Base-by-base conservation (phyloP, 2,888 invertebrate genomes). In the Ormyrus thymus region DNA sequence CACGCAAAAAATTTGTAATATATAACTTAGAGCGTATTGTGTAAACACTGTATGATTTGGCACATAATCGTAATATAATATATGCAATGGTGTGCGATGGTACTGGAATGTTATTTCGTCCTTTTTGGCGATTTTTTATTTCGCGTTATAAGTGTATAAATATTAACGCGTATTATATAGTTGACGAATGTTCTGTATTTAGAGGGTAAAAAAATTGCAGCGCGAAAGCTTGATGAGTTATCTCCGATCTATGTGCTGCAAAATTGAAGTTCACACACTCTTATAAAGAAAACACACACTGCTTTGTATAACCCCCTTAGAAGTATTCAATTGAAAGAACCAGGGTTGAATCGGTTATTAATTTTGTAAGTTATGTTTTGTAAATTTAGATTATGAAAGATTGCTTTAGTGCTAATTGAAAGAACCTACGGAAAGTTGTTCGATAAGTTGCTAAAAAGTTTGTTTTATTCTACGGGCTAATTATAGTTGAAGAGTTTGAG, bases 281-380 rank as follows among this genome's bases (percentile, higher is more conserved):
- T 29, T 8, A 15, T 56, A 7, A 9, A 50, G 10, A 11, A 29
- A 29, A 29, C 29, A 29, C 29, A 29, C 29, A 29, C 29, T 62
- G 51, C 55, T 45, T 76, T 64, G 29, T 29, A 53, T n/a, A 48
- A 56, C 50, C 11, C 51, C 10, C 53, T 51, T 75, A 59, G 6
- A 15, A 11, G 13, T 64, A 10, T 55, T 7, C 1, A 62, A 53
- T 71, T 65, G 53, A 55, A 71, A 59, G 50, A 76, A 48, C 53
- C 51, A 79, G 48, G 79, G 71, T 79, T 79, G 75, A 79, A 71
- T 79, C 70, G 61, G 65, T 79, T 71, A 45, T 70, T 45, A 53
- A 65, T 59, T 65, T 70, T 64, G 51, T 6, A 65, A 64, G 70
- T 61, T 73, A 65, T 6, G 45, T 58, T 77, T 65, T 48, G 58